A percentile compares a stretch with the other conserved stretches of the same genome.
Evolutionary conservation across 2,797 vertebrate genomes (phyloP).

Genomic region (Lutjanus campechanus): DNA sequence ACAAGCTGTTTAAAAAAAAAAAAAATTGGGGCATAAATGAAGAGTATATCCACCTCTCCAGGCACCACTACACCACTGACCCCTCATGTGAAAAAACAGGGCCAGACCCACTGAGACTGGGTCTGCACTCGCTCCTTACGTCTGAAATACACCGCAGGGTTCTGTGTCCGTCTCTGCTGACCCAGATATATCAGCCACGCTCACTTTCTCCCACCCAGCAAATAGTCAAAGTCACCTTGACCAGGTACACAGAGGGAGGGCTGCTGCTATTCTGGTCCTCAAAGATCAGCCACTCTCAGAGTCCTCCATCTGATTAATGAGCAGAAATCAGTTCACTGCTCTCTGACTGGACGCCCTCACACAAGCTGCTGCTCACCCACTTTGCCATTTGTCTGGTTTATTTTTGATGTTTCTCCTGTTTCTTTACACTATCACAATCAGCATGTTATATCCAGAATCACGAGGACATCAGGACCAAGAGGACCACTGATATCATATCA

Average conservation of each 20-base stretch:
- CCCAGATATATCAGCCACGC: conserved; percentile 68
- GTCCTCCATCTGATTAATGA: conserved; percentile 36
- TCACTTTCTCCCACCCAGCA: conserved; percentile 22
- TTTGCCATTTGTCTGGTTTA: too few species aligned
- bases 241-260: conserved; percentile 43
- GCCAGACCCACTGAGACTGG: conserved; percentile 12
- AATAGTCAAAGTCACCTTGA: conserved; percentile 74
- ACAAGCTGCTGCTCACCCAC: not conserved
- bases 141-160: conserved; percentile 37
- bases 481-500: conserved; percentile 1
- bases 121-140: conserved; percentile 4
- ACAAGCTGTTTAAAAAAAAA: too few species aligned
- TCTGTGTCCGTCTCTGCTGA: conserved; percentile 50
- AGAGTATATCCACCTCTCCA: too few species aligned
- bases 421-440: not conserved
- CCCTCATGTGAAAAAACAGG: conserved; percentile 16
- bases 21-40: too few species aligned
- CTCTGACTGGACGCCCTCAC: not conserved
- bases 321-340: not conserved
- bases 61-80: conserved; percentile 7
- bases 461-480: conserved; percentile 37
- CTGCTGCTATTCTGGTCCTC: conserved; percentile 58
- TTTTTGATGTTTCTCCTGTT: not conserved
- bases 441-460: not conserved
- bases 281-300: conserved; percentile 25